Conservation (phyloP, 92 coral and sea anemone genomes). For the Blastomussa wellsi region DNA sequence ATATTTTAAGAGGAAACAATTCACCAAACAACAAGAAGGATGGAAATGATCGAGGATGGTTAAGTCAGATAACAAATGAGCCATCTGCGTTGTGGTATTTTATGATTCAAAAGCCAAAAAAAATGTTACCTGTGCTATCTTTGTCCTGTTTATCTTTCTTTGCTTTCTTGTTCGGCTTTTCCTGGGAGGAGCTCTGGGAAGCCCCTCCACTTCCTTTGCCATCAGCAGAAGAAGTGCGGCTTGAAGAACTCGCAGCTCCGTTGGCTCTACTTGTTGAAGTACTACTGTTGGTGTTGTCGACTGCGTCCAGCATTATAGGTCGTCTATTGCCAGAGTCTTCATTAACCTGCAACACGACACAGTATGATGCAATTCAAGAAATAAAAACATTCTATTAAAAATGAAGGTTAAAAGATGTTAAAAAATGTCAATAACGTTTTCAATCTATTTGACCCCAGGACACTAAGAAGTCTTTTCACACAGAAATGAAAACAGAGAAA, state of each 20-base stretch:
- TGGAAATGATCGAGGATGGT: background rate
- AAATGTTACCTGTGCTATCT: conserved; percentile 28
- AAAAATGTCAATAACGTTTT: no score
- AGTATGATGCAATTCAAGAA: background rate
- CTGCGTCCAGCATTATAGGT: conserved; percentile 90
- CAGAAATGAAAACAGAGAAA: background rate
- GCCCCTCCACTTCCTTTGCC: conserved; percentile 16
- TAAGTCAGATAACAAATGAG: background rate
- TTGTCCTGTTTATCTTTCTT: conserved; percentile 34
- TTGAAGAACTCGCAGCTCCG: conserved; percentile 18
- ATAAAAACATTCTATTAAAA: no score
- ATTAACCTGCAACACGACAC: conserved; percentile 58
- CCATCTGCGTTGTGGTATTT: no score
- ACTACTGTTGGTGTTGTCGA: conserved; percentile 24
- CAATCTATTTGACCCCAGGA: no score
- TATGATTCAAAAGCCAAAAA: background rate
- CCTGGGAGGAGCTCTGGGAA: conserved; percentile 31
- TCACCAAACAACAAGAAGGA: background rate
- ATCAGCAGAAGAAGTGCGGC: conserved; percentile 16
- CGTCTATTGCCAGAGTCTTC: conserved; percentile 96
- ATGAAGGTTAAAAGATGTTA: no score
- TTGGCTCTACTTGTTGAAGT: conserved; percentile 18
- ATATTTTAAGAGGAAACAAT: background rate
- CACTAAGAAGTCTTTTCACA: no score
- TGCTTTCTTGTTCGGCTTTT: conserved; percentile 14